These are phyloP conservation scores for Leuciscus idus DNA, from an alignment of 2,113 vertebrate genomes.

Conservation along the genomic window DNA sequence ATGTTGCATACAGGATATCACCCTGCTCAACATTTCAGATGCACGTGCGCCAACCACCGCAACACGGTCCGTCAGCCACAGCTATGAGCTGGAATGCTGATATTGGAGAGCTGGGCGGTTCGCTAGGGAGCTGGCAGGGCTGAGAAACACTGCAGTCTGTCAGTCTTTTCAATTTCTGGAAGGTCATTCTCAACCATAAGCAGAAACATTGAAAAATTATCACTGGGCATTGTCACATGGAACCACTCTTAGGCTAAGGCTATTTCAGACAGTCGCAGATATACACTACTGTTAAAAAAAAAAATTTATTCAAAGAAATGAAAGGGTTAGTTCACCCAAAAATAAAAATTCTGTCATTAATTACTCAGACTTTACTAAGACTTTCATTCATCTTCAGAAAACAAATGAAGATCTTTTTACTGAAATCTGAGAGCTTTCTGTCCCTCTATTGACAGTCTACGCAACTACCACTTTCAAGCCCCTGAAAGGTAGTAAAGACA, in stretches of 20 bases:
- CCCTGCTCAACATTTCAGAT: neutral
- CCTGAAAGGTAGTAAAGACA: too few relatives aligned
- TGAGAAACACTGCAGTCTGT: conserved; percentile 3
- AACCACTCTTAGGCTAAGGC: neutral
- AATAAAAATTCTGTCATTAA: too few relatives aligned
- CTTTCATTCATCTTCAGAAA: too few relatives aligned
- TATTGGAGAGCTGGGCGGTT: neutral
- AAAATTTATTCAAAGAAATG: neutral
- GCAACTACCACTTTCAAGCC: too few relatives aligned
- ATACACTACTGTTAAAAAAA: neutral
- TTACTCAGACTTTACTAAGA: too few relatives aligned
- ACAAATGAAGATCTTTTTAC: too few relatives aligned
- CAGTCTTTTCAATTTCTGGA: neutral
- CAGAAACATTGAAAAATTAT: neutral
- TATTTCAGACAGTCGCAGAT: neutral
- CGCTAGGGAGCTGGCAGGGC: neutral
- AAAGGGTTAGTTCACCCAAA: too few relatives aligned
- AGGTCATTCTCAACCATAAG: neutral
- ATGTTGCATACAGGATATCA: neutral
- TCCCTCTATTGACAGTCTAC: too few relatives aligned
- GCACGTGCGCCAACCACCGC: neutral
- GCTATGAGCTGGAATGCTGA: conserved; percentile 21
- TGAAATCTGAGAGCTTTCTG: too few relatives aligned
- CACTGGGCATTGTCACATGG: neutral
- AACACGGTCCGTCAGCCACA: neutral